Evolutionary conservation across 2,797 vertebrate genomes (phyloP).

Genomic region (Dallia pectoralis): DNA sequence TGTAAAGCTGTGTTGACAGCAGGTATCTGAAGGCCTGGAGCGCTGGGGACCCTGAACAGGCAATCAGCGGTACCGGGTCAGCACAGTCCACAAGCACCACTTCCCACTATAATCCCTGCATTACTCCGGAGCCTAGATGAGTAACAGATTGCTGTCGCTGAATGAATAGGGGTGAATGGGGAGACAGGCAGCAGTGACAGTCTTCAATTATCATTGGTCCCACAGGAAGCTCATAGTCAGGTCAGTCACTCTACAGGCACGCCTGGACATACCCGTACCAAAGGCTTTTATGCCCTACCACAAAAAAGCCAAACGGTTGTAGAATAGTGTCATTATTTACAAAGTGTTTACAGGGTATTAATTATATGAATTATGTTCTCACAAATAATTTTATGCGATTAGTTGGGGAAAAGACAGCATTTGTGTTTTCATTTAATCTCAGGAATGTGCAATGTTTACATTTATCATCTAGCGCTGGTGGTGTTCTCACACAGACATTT

Average conservation of each 20-base stretch:
- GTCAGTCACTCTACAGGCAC: conserved; percentile 38
- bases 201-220: conserved; percentile 33
- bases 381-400: too few species aligned
- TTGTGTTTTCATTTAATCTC: too few species aligned
- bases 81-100: conserved; percentile 27
- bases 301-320: background rate
- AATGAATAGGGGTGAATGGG: background rate
- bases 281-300: conserved; percentile 35
- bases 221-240: conserved; percentile 31
- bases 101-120: conserved; percentile 46
- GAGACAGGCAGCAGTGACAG: conserved; percentile 6
- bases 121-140: conserved; percentile 40
- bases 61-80: conserved; percentile 36
- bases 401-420: too few species aligned
- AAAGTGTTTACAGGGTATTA: too few species aligned
- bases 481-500: too few species aligned
- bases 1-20: conserved; percentile 60
- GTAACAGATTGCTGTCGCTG: conserved; percentile 23
- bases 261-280: conserved; percentile 37
- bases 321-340: too few species aligned
- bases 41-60: conserved; percentile 44
- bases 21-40: conserved; percentile 49
- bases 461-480: too few species aligned
- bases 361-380: too few species aligned
- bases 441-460: too few species aligned